phyloP scores from a whole-genome alignment of 1,140 invertebrate genomes.

The Eriocheir sinensis region DNA sequence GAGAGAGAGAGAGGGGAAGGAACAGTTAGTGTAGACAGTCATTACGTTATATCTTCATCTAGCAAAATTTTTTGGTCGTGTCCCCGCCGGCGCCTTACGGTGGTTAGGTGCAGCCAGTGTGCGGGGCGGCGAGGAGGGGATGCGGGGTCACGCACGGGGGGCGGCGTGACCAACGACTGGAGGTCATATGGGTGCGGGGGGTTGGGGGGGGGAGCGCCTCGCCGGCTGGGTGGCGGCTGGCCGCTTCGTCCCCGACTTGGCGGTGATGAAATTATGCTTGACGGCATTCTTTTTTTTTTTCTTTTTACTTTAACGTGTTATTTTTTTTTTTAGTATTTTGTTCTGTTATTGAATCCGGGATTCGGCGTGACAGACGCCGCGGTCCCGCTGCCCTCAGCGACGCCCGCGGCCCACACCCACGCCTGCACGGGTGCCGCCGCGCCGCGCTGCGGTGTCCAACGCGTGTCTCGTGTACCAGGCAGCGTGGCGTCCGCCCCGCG shows the following conservation, averaged over 20 bases:
- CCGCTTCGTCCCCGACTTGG: background rate
- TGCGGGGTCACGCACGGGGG: background rate
- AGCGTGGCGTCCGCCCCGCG: too few relatives aligned
- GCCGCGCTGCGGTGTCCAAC: background rate
- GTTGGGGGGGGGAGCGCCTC: background rate
- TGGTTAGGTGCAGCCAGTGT: background rate
- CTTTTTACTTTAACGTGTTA: background rate
- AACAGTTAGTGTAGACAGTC: background rate
- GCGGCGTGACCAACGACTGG: background rate
- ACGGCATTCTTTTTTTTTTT: background rate
- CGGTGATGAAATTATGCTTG: background rate
- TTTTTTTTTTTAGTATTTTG: background rate
- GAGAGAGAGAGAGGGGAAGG: background rate
- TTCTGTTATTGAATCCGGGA: background rate
- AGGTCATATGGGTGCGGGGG: background rate
- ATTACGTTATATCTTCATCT: background rate
- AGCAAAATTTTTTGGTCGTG: background rate
- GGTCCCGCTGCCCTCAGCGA: background rate
- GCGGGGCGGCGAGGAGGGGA: background rate
- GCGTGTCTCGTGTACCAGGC: too few relatives aligned
- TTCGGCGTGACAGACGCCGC: background rate
- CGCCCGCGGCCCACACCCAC: background rate
- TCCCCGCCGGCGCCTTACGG: background rate
- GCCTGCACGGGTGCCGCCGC: background rate
- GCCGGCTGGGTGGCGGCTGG: background rate